Conservation (phyloP, 2,113 vertebrate species). For the Crypturellus undulatus region DNA sequence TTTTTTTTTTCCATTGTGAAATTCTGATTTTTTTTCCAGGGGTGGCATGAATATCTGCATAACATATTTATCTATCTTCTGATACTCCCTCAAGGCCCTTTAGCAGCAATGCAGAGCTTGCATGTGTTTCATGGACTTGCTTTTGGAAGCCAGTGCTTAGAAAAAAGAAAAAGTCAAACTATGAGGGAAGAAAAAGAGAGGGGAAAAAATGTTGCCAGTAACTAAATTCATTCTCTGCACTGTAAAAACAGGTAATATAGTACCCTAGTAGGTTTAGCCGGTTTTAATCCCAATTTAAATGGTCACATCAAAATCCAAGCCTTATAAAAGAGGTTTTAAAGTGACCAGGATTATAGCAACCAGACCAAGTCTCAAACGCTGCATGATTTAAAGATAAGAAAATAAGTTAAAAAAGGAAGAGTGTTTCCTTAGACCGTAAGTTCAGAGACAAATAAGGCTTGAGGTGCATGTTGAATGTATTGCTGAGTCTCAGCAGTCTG, state of each 20-base stretch:
- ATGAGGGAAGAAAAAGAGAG: not conserved
- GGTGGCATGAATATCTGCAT: not conserved
- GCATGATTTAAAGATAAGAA: not conserved
- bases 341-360: not conserved
- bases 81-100: not conserved
- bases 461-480: not conserved
- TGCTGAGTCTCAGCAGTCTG: not conserved
- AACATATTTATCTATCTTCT: not conserved
- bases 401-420: not conserved
- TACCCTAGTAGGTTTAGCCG: not conserved
- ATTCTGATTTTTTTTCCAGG: not conserved
- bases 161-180: not conserved
- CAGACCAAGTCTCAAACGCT: not conserved
- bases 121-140: not conserved
- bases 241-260: not conserved
- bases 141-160: slow-evolving; percentile 6
- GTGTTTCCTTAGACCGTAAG: not conserved
- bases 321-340: not conserved
- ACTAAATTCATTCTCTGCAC: not conserved
- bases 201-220: not conserved
- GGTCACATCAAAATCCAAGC: not conserved
- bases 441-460: not conserved
- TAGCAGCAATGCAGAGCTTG: not conserved
- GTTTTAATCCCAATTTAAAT: not conserved
- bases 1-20: not conserved